phyloP scores from a whole-genome alignment of 2,888 invertebrate species.

The Beris morrisii region DNA sequence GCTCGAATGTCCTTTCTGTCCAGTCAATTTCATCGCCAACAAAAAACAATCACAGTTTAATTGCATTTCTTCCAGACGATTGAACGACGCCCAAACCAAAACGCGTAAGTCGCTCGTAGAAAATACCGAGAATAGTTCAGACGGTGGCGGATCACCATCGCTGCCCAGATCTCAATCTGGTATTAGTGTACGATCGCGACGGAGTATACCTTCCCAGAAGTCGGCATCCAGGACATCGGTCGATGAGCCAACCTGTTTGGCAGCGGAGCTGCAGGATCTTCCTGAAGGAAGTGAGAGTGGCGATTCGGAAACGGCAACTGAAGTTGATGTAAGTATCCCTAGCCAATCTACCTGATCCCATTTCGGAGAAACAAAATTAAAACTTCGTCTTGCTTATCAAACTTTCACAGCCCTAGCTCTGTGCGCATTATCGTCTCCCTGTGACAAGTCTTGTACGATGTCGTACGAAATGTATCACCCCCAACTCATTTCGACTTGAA shows the following conservation, averaged over 20 bases:
- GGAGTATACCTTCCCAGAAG: constrained; percentile 59
- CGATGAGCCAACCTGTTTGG: constrained; percentile 56
- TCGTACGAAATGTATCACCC: too few species aligned
- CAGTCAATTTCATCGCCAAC: too few species aligned
- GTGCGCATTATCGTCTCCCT: too few species aligned
- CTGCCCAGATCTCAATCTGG: constrained; percentile 59
- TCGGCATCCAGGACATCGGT: constrained; percentile 61
- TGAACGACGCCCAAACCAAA: constrained; percentile 56
- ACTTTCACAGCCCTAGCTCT: too few species aligned
- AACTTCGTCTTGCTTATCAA: background rate
- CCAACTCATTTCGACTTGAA: too few species aligned
- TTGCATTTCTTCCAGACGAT: constrained; percentile 46
- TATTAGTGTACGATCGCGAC: constrained; percentile 60
- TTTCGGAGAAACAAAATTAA: background rate
- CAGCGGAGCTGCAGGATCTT: constrained; percentile 59
- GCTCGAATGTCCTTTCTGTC: background rate
- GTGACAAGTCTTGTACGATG: too few species aligned
- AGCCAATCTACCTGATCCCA: background rate
- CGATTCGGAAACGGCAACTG: constrained; percentile 69
- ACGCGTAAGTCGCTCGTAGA: constrained; percentile 56
- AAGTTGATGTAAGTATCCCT: constrained; percentile 65
- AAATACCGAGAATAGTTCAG: constrained; percentile 42
- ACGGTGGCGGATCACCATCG: constrained; percentile 53
- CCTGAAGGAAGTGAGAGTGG: constrained; percentile 64
- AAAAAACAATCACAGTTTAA: too few species aligned